Evolutionary conservation across 2,797 vertebrate species (phyloP).

Genomic region (Huso huso): DNA sequence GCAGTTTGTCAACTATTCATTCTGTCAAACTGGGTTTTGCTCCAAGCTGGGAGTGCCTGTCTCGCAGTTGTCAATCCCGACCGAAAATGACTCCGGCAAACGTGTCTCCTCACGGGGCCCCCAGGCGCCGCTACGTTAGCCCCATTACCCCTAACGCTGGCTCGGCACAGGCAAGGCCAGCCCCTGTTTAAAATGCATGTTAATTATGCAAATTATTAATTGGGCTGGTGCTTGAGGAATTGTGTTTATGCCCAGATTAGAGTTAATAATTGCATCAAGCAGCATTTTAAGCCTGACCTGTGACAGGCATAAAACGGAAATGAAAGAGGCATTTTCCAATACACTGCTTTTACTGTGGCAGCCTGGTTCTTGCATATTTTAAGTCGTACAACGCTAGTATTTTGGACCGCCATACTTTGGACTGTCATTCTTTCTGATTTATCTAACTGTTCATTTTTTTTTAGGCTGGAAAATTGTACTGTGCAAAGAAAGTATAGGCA

Average conservation of each 20-base stretch:
- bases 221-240: constrained; percentile 88
- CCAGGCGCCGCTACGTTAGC: constrained; percentile 78
- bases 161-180: constrained; percentile 81
- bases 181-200: constrained; percentile 91
- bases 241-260: constrained; percentile 91
- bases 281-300: constrained; percentile 83
- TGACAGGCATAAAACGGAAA: constrained; percentile 79
- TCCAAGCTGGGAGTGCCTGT: constrained; percentile 84
- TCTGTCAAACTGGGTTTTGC: constrained; percentile 95
- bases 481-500: neutral
- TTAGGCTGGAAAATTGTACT: too few relatives aligned
- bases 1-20: constrained; percentile 99
- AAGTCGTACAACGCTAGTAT: too few relatives aligned
- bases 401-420: too few relatives aligned
- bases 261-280: constrained; percentile 89
- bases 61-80: constrained; percentile 94
- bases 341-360: constrained; percentile 46
- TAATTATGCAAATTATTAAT: constrained; percentile 99
- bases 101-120: constrained; percentile 65
- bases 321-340: constrained; percentile 69
- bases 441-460: too few relatives aligned
- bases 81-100: constrained; percentile 81
- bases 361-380: too few relatives aligned
- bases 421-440: too few relatives aligned
- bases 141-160: constrained; percentile 83